phyloP scores from a whole-genome alignment of 2,113 vertebrate genomes.

The Ifrita kowaldi region DNA sequence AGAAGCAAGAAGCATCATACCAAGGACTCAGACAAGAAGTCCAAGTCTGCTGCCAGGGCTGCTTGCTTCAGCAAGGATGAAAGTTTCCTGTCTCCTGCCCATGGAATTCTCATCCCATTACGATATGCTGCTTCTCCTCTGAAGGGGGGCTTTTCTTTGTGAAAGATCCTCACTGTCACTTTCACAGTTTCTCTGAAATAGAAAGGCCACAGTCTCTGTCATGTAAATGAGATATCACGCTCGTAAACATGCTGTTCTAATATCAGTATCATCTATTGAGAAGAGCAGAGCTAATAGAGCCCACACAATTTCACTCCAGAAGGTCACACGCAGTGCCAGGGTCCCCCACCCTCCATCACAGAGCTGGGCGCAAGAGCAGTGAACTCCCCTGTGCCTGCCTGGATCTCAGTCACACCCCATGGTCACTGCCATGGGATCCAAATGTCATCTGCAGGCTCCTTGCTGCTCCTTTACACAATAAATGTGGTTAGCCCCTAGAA shows the following conservation, averaged over 20 bases:
- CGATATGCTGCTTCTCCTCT: constrained; percentile 85
- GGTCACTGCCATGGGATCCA: neutral
- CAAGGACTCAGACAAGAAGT: neutral
- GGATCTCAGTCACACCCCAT: neutral
- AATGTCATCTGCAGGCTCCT: neutral
- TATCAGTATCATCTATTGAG: neutral
- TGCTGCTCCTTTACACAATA: neutral
- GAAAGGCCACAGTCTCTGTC: neutral
- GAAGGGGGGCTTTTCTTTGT: constrained; percentile 66
- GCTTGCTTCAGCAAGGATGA: neutral
- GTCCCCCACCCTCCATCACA: neutral
- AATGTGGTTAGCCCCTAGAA: neutral
- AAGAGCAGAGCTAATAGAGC: neutral
- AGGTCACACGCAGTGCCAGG: neutral
- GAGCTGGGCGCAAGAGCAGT: neutral
- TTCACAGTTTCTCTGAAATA: constrained; percentile 84
- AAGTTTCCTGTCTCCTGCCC: neutral
- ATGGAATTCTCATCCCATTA: constrained; percentile 42
- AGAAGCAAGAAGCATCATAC: neutral
- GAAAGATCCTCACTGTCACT: constrained; percentile 85
- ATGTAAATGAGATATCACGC: neutral
- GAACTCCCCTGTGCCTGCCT: fast-evolving
- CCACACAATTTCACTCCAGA: neutral
- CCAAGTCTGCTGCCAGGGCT: neutral
- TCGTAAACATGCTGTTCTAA: neutral